Percentiles rank a stretch among this genome's conserved stretches.
Evolutionary conservation across 2,888 invertebrate species (phyloP).

Genomic region (Sisyra nigra): DNA sequence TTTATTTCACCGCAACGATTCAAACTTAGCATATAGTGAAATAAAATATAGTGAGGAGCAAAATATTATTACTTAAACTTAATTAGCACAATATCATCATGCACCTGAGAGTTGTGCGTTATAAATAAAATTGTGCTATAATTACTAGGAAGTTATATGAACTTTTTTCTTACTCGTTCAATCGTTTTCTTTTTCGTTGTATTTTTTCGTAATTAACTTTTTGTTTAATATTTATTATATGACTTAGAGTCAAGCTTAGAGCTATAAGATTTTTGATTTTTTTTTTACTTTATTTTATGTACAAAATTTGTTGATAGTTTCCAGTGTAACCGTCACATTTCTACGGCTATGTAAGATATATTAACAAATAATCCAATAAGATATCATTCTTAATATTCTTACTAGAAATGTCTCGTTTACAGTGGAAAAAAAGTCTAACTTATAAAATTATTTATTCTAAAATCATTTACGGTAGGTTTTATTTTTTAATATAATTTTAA

Average conservation of each 20-base stretch:
- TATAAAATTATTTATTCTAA: no score
- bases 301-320: no score
- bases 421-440: not conserved
- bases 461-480: not conserved
- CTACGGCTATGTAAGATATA: not conserved
- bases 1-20: not conserved
- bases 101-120: not conserved
- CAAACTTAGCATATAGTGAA: not conserved
- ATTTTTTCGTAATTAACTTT: not conserved
- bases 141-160: not conserved
- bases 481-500: not conserved
- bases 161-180: no score
- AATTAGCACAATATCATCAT: not conserved
- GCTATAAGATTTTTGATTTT: not conserved
- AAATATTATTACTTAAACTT: constrained; percentile 1
- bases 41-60: not conserved
- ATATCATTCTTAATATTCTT: not conserved
- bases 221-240: constrained; percentile 1
- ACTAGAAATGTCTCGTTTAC: not conserved
- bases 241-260: constrained; percentile 6
- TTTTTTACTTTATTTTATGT: no score
- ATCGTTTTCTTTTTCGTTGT: constrained; percentile 2
- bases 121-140: not conserved
- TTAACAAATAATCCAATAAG: not conserved
- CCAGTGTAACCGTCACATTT: no score